Percentiles rank a stretch among this genome's conserved stretches.
Conservation (phyloP, 2,113 vertebrate genomes). For the Vimba vimba region DNA sequence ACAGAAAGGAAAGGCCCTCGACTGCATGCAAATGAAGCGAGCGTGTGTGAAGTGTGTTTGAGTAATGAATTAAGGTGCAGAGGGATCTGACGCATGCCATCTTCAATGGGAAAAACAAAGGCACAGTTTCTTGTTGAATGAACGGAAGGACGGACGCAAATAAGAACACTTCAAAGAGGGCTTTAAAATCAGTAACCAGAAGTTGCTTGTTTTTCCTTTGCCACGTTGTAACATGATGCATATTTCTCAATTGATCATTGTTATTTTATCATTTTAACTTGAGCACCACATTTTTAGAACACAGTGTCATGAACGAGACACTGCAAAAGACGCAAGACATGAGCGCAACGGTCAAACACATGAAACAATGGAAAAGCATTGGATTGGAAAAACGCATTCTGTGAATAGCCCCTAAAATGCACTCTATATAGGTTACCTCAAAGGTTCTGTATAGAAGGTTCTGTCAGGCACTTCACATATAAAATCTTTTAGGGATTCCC, state of each 20-base stretch:
- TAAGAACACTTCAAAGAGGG: slow-evolving; percentile 36
- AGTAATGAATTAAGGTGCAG: slow-evolving; percentile 34
- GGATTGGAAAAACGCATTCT: too few species aligned
- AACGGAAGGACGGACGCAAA: slow-evolving; percentile 33
- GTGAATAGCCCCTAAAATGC: too few species aligned
- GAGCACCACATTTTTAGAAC: too few species aligned
- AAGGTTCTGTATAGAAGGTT: too few species aligned
- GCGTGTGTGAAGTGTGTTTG: slow-evolving; percentile 7
- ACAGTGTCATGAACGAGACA: too few species aligned
- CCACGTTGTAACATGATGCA: background rate
- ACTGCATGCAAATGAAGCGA: background rate
- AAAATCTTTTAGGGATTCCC: too few species aligned
- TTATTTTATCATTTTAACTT: background rate
- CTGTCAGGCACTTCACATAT: too few species aligned
- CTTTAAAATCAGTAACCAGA: slow-evolving; percentile 31
- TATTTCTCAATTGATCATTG: background rate
- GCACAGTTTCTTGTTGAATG: slow-evolving; percentile 12
- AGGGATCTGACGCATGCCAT: slow-evolving; percentile 22
- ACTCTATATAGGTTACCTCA: too few species aligned
- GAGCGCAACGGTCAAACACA: too few species aligned
- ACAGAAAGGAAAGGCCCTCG: background rate
- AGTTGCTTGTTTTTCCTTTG: background rate
- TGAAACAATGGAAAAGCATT: too few species aligned
- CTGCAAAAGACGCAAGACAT: too few species aligned
- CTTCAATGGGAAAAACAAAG: slow-evolving; percentile 13